These are phyloP conservation scores for Orthosia gracilis DNA, from an alignment of 2,888 invertebrate species.

Conservation along the genomic window DNA sequence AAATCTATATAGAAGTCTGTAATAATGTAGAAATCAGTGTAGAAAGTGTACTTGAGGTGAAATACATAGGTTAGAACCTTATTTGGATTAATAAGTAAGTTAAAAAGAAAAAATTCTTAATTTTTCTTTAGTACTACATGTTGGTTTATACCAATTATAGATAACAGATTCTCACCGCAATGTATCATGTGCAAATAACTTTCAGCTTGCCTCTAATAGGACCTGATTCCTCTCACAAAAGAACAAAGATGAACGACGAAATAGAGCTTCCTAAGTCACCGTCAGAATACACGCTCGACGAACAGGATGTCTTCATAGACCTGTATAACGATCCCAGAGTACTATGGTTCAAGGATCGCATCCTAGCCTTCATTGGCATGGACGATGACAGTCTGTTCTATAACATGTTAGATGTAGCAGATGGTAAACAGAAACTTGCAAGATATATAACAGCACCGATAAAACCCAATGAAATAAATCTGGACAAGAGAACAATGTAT, in stretches of 20 bases:
- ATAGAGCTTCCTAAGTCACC: neutral
- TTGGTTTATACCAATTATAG: neutral
- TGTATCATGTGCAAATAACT: neutral
- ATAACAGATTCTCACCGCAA: neutral
- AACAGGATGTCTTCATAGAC: conserved; percentile 67
- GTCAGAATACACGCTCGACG: conserved; percentile 35
- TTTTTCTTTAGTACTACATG: neutral
- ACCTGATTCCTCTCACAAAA: no score
- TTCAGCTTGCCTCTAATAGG: neutral
- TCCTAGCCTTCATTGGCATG: conserved; percentile 91
- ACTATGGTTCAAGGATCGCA: conserved; percentile 93
- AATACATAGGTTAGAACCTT: neutral
- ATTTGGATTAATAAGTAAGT: neutral
- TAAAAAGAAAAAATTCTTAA: neutral
- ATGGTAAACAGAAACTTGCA: conserved; percentile 85
- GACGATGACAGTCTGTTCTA: conserved; percentile 91
- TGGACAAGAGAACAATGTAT: conserved; percentile 92
- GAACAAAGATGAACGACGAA: conserved; percentile 8
- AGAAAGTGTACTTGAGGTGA: conserved; percentile 2
- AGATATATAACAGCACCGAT: conserved; percentile 75
- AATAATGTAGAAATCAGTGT: conserved; percentile 14
- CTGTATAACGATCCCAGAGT: conserved; percentile 90
- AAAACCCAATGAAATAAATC: conserved; percentile 77
- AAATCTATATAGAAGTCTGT: neutral
- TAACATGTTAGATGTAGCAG: conserved; percentile 90